phyloP scores from a whole-genome alignment of 2,113 vertebrate genomes.

The Scatophagus argus region DNA sequence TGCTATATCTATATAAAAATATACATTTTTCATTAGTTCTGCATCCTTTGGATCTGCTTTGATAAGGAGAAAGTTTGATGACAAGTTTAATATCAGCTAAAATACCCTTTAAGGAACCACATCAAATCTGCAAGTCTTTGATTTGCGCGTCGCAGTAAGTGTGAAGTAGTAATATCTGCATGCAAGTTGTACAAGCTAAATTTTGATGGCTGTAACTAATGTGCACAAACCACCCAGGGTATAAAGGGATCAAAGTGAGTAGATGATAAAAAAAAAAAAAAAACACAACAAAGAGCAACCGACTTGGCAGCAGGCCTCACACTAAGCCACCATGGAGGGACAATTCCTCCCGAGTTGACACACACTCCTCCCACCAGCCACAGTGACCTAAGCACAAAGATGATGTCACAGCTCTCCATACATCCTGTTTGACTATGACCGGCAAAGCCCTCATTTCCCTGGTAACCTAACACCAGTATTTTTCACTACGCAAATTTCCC shows the following conservation, averaged over 20 bases:
- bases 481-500: constrained; percentile 12
- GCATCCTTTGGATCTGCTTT: constrained; percentile 12
- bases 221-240: constrained; percentile 1
- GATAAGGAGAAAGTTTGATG: not conserved
- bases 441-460: constrained; percentile 35
- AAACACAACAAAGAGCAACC: constrained; percentile 49
- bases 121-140: constrained; percentile 10
- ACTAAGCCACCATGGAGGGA: constrained; percentile 39
- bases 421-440: constrained; percentile 66
- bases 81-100: not conserved
- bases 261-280: constrained; percentile 41
- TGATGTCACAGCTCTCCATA: constrained; percentile 45
- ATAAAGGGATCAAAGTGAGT: constrained; percentile 21
- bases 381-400: constrained; percentile 47
- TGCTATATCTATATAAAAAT: too few species aligned
- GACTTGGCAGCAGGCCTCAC: constrained; percentile 10
- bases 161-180: not conserved
- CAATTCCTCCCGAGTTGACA: constrained; percentile 34
- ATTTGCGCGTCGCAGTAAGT: constrained; percentile 21
- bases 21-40: too few species aligned
- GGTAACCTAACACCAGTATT: constrained; percentile 42
- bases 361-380: constrained; percentile 18
- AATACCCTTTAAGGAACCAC: not conserved
- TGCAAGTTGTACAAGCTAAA: constrained; percentile 1
- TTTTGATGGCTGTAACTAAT: constrained; percentile 18